These are phyloP conservation scores for Triplophysa rosa DNA, from an alignment of 2,113 vertebrate genomes.

Conservation along the genomic window DNA sequence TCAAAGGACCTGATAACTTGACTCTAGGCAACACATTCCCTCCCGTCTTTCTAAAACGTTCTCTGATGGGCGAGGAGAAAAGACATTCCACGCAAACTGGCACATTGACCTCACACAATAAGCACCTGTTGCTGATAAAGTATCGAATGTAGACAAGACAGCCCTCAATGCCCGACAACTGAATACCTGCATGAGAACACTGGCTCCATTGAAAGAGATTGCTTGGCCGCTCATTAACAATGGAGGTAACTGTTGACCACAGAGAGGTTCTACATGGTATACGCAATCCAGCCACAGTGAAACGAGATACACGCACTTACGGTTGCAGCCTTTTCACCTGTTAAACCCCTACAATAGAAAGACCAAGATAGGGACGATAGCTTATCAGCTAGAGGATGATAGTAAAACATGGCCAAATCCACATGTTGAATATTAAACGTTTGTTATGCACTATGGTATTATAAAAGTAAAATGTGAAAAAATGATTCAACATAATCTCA, in stretches of 20 bases:
- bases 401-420: background rate
- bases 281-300: constrained; percentile 10
- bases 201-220: constrained; percentile 37
- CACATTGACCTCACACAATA: constrained; percentile 40
- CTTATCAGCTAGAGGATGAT: background rate
- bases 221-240: constrained; percentile 27
- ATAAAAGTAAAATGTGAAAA: no score
- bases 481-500: no score
- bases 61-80: constrained; percentile 11
- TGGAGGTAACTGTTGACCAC: constrained; percentile 36
- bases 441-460: no score
- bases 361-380: background rate
- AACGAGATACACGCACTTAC: constrained; percentile 18
- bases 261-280: constrained; percentile 12
- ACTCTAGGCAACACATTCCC: constrained; percentile 6
- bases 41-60: constrained; percentile 8
- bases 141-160: constrained; percentile 35
- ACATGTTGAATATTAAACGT: no score
- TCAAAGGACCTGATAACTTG: constrained; percentile 1
- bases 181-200: constrained; percentile 47
- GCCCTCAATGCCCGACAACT: constrained; percentile 28
- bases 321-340: constrained; percentile 27
- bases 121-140: constrained; percentile 39
- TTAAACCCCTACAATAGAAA: constrained; percentile 25
- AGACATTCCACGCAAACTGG: constrained; percentile 26